phyloP scores from a whole-genome alignment of 2,113 vertebrate species.

The Leucoraja erinaceus region DNA sequence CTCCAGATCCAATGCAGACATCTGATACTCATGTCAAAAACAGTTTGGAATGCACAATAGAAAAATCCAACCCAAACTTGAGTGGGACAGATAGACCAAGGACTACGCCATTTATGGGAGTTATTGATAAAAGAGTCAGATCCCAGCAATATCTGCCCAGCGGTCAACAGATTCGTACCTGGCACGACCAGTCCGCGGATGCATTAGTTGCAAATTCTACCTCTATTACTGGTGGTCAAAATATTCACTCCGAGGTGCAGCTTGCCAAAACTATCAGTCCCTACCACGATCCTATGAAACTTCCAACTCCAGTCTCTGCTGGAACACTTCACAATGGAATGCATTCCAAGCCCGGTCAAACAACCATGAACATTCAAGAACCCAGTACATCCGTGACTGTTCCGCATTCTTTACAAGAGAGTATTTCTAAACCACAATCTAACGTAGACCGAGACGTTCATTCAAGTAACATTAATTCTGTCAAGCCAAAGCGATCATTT shows the following conservation, averaged over 20 bases:
- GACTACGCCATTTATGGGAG: constrained; percentile 82
- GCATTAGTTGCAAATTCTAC: constrained; percentile 49
- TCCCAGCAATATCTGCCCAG: constrained; percentile 68
- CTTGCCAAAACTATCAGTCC: constrained; percentile 57
- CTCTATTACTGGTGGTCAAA: constrained; percentile 52
- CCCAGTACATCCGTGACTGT: constrained; percentile 60
- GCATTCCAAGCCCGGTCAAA: constrained; percentile 66
- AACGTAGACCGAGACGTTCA: constrained; percentile 63
- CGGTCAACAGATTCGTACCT: constrained; percentile 53
- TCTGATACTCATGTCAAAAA: constrained; percentile 72
- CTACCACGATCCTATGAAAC: constrained; percentile 61
- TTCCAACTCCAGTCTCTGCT: constrained; percentile 51
- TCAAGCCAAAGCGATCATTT: constrained; percentile 96
- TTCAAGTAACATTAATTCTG: constrained; percentile 60
- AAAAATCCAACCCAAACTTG: constrained; percentile 51
- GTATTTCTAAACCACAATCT: constrained; percentile 58
- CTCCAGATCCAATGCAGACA: constrained; percentile 52
- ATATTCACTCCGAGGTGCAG: constrained; percentile 59
- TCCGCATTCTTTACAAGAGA: constrained; percentile 61
- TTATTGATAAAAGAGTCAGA: constrained; percentile 85
- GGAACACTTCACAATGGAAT: constrained; percentile 66
- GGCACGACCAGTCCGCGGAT: constrained; percentile 69
- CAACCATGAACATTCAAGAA: constrained; percentile 63
- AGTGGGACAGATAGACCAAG: constrained; percentile 69
- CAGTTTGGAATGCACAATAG: constrained; percentile 53